Base-by-base conservation (phyloP, 2,797 vertebrate genomes). In the Urocyon cinereoargenteus region DNA sequence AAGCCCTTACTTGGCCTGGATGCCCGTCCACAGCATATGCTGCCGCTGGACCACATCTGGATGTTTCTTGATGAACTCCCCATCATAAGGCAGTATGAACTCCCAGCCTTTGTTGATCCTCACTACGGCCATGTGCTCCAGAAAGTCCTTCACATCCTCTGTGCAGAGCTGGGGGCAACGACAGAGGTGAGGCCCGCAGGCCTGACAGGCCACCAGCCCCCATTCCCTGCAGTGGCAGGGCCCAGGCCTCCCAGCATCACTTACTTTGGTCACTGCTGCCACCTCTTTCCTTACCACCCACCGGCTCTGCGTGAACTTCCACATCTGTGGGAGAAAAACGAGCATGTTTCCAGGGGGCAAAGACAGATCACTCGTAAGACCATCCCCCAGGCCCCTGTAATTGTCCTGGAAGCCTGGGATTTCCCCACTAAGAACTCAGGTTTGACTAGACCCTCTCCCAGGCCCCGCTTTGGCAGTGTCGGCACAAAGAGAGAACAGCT, bases 61-160 rank as follows among this genome's bases (percentile, higher is more conserved):
- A 97, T 99, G 99, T 98, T 99, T 99, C 98, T 99, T 99, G 97
- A 99, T 98, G 97, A 99, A 99, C 78, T 99, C 99, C 16, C 98
- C 98, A 77, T 99, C 99, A 0, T 99, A 99, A 31, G 99, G 99
- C 98, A 99, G 98, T 98, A 99, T 96, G 98, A 99, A 99, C 98
- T 99, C 99, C 99, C 99, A 99, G 75, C 99, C 99, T 89, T 99
- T 99, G 98, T 99, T 99, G 97, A 99, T 97, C 77, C 99, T 99
- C 70, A 99, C 99, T 83, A 99, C 98, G 0, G 99, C 99, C 99
- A 99, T 99, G 86, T 99, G 99, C 98, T 99, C 99, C 97, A 99
- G 98, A 96, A 99, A 99, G 98, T 99, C 99, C 98, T 99, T 99
- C 97, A 99, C 99, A 4, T 99, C 99, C 98, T 99, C 99, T 0